phyloP scores from a whole-genome alignment of 2,797 vertebrate genomes.

The Eleutherodactylus coqui region DNA sequence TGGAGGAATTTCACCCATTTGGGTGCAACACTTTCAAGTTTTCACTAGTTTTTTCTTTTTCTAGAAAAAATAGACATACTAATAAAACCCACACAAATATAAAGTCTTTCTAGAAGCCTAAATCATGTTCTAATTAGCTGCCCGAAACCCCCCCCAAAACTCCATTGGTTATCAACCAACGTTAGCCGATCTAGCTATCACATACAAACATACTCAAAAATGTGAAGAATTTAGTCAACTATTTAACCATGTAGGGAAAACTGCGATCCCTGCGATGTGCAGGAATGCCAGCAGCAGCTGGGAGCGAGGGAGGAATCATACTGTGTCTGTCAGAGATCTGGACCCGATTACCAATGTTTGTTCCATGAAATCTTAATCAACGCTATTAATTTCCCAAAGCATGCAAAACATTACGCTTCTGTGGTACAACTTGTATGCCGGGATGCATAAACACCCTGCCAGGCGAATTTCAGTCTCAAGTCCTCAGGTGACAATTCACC shows the following conservation, averaged over 20 bases:
- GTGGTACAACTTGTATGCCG: constrained; percentile 48
- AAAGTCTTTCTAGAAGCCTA: neutral
- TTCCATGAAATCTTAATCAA: constrained; percentile 59
- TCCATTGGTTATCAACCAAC: no score
- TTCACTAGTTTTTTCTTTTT: no score
- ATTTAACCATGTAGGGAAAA: constrained; percentile 31
- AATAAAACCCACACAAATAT: neutral
- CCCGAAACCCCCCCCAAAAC: no score
- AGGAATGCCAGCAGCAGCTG: constrained; percentile 56
- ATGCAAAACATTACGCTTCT: constrained; percentile 36
- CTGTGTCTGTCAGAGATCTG: constrained; percentile 49
- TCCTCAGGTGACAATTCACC: neutral
- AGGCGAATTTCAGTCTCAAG: neutral
- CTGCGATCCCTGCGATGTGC: constrained; percentile 4
- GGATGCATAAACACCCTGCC: neutral
- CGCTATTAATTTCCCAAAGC: constrained; percentile 53
- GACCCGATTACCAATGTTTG: constrained; percentile 53
- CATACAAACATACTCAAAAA: neutral
- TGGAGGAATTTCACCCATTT: no score
- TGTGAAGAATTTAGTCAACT: neutral
- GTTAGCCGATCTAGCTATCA: neutral
- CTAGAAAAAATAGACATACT: no score
- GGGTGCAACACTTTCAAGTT: no score
- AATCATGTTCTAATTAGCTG: neutral
- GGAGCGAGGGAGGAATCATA: constrained; percentile 54